Percentiles rank a stretch among this genome's conserved stretches.
These are phyloP conservation scores for Hoplodrina blanda DNA, from an alignment of 2,888 invertebrate species.

Conservation along the genomic window DNA sequence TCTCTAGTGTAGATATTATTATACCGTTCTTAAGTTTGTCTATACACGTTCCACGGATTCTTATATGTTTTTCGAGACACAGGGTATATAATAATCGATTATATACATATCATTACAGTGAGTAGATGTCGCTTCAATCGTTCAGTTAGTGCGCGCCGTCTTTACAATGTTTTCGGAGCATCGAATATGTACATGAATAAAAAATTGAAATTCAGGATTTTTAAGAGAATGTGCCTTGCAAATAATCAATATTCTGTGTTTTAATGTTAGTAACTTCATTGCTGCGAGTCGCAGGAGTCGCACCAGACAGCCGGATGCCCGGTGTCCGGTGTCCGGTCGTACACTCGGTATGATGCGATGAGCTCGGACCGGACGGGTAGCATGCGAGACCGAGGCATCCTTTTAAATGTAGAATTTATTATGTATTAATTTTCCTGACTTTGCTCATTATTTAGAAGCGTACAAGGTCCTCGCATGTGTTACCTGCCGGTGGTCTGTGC, in stretches of 20 bases:
- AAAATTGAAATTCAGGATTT: conserved; percentile 89
- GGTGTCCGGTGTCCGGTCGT: conserved; percentile 40
- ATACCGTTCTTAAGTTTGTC: conserved; percentile 72
- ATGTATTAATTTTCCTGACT: conserved; percentile 43
- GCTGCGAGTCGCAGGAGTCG: conserved; percentile 77
- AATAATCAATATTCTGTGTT: conserved; percentile 90
- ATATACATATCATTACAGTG: conserved; percentile 86
- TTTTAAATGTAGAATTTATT: conserved; percentile 49
- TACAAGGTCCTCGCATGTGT: conserved; percentile 48
- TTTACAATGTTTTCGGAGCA: conserved; percentile 81
- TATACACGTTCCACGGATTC: conserved; percentile 74
- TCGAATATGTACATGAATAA: conserved; percentile 82
- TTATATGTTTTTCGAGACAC: conserved; percentile 87
- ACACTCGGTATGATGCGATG: conserved; percentile 62
- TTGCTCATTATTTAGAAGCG: conserved; percentile 50
- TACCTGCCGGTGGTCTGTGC: conserved; percentile 69
- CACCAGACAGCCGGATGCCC: conserved; percentile 47
- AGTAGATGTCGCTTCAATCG: conserved; percentile 80
- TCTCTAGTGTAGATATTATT: conserved; percentile 75
- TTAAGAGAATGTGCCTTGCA: conserved; percentile 91
- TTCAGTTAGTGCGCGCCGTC: conserved; percentile 76
- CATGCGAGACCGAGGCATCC: conserved; percentile 61
- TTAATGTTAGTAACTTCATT: conserved; percentile 86
- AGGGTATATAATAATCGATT: conserved; percentile 88
- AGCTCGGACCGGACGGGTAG: conserved; percentile 69